Conservation (phyloP, 2,113 vertebrate genomes). For the Microtus pennsylvanicus region DNA sequence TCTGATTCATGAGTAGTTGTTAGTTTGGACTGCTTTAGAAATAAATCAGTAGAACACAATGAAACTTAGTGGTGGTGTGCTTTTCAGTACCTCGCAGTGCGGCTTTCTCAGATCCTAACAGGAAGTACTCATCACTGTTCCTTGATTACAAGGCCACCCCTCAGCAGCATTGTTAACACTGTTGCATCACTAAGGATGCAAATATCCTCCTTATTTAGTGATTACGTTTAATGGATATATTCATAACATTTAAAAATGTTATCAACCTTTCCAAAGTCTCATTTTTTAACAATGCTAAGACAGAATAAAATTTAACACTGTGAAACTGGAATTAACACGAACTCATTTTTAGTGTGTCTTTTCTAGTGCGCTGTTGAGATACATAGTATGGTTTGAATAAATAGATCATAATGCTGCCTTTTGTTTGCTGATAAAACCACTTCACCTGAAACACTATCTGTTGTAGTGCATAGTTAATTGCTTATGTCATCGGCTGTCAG, state of each 20-base stretch:
- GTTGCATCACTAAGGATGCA: conserved; percentile 39
- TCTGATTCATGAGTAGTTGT: background rate
- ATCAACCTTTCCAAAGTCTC: conserved; percentile 60
- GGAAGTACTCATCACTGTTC: conserved; percentile 8
- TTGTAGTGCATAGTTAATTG: conserved; percentile 73
- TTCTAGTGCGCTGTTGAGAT: background rate
- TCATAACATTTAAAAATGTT: conserved; percentile 72
- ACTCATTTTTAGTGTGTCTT: conserved; percentile 47
- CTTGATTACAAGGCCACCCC: conserved; percentile 19
- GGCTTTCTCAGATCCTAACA: background rate
- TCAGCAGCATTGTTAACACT: background rate
- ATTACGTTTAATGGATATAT: conserved; percentile 60
- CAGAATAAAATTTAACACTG: conserved; percentile 45
- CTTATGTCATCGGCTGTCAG: conserved; percentile 77
- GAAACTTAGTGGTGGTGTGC: background rate
- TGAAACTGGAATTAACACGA: conserved; percentile 46
- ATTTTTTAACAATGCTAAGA: conserved; percentile 69
- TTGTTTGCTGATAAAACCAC: conserved; percentile 60
- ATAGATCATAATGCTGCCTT: background rate
- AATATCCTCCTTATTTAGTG: conserved; percentile 44
- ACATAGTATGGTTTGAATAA: background rate
- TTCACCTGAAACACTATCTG: conserved; percentile 59
- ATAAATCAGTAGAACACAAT: conserved; percentile 19
- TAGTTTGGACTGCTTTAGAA: background rate
- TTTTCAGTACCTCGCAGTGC: background rate